Base-by-base conservation (phyloP, 2,888 invertebrate species). In the Sphaerophoria taeniata region DNA sequence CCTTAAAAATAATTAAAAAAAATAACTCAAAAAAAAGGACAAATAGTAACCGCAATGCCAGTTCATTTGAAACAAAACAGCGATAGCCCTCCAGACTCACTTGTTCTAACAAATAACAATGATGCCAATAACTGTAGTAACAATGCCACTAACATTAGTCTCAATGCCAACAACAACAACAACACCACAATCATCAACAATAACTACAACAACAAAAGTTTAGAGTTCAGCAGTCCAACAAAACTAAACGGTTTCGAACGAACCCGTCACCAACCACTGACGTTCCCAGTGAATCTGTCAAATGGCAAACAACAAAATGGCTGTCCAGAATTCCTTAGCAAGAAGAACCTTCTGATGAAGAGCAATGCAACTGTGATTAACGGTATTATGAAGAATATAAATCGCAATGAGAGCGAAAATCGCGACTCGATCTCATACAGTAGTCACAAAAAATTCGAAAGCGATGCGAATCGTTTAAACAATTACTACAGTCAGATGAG, bases 1-100 rank as follows among this genome's bases (percentile, higher is more conserved):
- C 76, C 14, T 39, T 61, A 71, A 55, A 67, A 82, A 74, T 76
- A 65, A 72, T 79, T 78, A 69, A 65, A 67, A 63, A 1, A 43
- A 70, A 76, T 67, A 72, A 79, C 12, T 45, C 58, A 81, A 70
- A 75, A 67, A 78, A 24, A 55, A 79, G 92, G 92, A 87, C 91
- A 91, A 91, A 89, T 91, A 73, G 91, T 92, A 87, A 92, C 92
- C 81, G 92, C 92, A 88, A 91, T 92, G 88, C 92, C 92, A 87
- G 91, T 91, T 56, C 92, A 90, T 82, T 90, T 92, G 73, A 90
- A 91, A 89, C 89, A 89, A 87, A 90, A 90, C 88, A 87, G 77
- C 76, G 91, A 91, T 58, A 91, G 90, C 88, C 91, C 91, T 82
- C 91, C 91, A 63, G 89, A 90, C 73, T 91, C 91, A 87, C 87